Conservation (phyloP, 1,140 invertebrate species). For the Lerema accius region DNA sequence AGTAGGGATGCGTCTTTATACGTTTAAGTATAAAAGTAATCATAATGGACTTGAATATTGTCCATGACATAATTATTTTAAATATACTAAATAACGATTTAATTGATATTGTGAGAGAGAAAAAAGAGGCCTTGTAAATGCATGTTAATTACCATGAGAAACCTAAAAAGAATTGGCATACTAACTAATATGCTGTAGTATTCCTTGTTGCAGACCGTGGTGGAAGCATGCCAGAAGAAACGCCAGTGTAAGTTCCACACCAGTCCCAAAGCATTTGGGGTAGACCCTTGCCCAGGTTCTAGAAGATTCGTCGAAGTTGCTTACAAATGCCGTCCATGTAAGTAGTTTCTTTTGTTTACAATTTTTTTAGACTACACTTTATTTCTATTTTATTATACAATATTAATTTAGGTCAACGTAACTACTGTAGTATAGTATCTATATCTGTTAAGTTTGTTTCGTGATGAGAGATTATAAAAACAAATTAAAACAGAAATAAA, state of each 20-base stretch:
- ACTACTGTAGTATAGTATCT: too few species aligned
- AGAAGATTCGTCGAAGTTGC: conserved; percentile 95
- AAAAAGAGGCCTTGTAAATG: too few species aligned
- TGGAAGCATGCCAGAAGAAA: conserved; percentile 96
- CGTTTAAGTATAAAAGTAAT: not conserved
- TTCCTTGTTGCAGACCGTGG: conserved; percentile 95
- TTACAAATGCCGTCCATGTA: conserved; percentile 97
- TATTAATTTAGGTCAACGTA: too few species aligned
- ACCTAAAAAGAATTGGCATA: conserved; percentile 51
- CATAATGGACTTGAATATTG: too few species aligned
- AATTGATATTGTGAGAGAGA: too few species aligned
- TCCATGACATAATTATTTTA: too few species aligned
- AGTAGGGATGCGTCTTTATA: not conserved
- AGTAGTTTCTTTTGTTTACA: conserved; percentile 72
- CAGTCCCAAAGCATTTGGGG: conserved; percentile 90
- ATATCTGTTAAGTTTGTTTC: too few species aligned
- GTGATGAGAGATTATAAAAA: not conserved
- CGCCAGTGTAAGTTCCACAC: conserved; percentile 93
- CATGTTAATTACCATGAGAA: not conserved
- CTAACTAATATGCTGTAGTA: conserved; percentile 86
- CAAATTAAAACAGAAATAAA: not conserved
- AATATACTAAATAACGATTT: too few species aligned
- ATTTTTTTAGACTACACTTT: too few species aligned
- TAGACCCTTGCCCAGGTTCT: conserved; percentile 93
- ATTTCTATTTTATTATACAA: too few species aligned